phyloP scores from a whole-genome alignment of 2,113 vertebrate species.

The Polypterus bichir region DNA sequence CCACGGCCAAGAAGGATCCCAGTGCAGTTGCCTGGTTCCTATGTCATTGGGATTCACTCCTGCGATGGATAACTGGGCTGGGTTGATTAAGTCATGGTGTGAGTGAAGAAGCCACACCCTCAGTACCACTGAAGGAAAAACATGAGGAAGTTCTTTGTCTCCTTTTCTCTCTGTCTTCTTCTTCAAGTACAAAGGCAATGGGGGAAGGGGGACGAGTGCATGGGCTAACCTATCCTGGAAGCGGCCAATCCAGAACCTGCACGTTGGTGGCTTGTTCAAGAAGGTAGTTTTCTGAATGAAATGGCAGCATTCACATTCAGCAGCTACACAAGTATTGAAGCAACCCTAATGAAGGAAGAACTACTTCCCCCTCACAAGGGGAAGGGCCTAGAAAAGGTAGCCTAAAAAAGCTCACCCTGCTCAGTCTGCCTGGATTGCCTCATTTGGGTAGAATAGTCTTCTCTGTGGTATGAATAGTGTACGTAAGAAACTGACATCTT shows the following conservation, averaged over 20 bases:
- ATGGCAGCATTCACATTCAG: too few relatives aligned
- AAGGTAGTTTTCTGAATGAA: too few relatives aligned
- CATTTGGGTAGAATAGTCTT: constrained; percentile 3
- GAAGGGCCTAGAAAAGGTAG: constrained; percentile 21
- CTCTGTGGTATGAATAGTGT: too few relatives aligned
- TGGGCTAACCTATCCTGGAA: constrained; percentile 8
- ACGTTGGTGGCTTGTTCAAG: too few relatives aligned
- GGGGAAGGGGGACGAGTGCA: neutral
- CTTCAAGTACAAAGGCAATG: neutral
- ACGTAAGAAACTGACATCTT: too few relatives aligned
- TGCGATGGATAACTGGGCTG: too few relatives aligned
- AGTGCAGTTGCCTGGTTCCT: too few relatives aligned
- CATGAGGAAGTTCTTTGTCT: neutral
- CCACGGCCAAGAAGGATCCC: too few relatives aligned
- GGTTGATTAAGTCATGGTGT: too few relatives aligned
- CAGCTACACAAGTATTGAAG: neutral
- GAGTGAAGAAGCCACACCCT: too few relatives aligned
- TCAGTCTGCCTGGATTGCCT: neutral
- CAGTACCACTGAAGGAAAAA: neutral
- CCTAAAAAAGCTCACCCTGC: too few relatives aligned
- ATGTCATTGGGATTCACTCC: too few relatives aligned
- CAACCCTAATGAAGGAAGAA: constrained; percentile 11
- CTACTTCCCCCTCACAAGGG: constrained; percentile 21
- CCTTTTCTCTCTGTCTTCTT: neutral
- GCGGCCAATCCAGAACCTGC: neutral